Percentiles rank a stretch among this genome's conserved stretches.
Conservation (phyloP, 2,797 vertebrate genomes). For the Arrhamphus sclerolepis region DNA sequence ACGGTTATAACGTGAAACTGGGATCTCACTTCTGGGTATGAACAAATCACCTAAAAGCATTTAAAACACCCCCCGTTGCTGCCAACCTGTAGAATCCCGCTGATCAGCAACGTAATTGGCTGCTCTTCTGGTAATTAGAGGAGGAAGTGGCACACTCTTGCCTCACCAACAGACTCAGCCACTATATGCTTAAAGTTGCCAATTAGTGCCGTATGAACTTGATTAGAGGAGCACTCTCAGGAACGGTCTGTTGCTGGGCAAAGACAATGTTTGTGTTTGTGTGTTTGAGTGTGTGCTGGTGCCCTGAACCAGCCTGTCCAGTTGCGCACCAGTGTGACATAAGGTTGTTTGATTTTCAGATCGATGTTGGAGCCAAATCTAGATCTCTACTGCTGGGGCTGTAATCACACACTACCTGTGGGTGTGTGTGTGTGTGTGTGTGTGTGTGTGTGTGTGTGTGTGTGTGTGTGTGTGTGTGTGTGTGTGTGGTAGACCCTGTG, state of each 20-base stretch:
- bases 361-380: conserved; percentile 78
- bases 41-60: not conserved
- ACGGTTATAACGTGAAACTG: not conserved
- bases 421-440: conserved; percentile 35
- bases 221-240: conserved; percentile 61
- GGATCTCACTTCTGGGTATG: conserved; percentile 1
- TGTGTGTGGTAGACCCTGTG: conserved; percentile 28
- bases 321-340: conserved; percentile 65
- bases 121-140: conserved; percentile 64
- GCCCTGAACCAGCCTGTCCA: conserved; percentile 46
- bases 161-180: conserved; percentile 65
- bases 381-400: conserved; percentile 67
- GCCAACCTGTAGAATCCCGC: conserved; percentile 33
- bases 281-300: conserved; percentile 18
- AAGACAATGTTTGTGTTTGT: conserved; percentile 30
- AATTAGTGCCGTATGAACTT: conserved; percentile 70
- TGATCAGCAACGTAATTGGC: conserved; percentile 55
- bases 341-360: conserved; percentile 69
- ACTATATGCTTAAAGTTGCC: conserved; percentile 69
- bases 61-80: conserved; percentile 26
- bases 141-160: conserved; percentile 64
- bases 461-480: conserved; percentile 33
- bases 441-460: conserved; percentile 34
- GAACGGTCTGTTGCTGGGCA: conserved; percentile 61
- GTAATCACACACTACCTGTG: conserved; percentile 62